Percentiles rank a stretch among this genome's conserved stretches.
Conservation (phyloP, 2,797 vertebrate species). For the Podargus strigoides region DNA sequence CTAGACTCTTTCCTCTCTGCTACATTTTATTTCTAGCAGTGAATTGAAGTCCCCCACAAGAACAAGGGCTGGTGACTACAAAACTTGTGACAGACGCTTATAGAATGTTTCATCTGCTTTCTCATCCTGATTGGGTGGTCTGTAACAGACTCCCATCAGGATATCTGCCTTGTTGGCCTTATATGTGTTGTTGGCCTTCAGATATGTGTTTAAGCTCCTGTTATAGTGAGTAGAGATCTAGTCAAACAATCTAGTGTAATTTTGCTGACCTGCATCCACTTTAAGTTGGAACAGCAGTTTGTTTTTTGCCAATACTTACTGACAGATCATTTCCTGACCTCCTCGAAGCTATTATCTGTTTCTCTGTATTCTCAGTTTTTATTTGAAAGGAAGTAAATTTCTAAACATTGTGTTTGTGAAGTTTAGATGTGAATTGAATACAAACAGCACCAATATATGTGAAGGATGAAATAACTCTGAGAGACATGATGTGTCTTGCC, state of each 20-base stretch:
- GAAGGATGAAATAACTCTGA: not conserved
- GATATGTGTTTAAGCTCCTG: fast-evolving
- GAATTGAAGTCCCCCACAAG: no score
- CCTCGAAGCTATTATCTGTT: not conserved
- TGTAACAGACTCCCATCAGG: no score
- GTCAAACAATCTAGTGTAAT: not conserved
- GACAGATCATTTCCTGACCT: not conserved
- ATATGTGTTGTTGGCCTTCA: no score
- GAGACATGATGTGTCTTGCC: not conserved
- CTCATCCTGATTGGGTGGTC: no score
- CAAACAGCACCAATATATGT: not conserved
- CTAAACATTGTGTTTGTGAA: not conserved
- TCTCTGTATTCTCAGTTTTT: not conserved
- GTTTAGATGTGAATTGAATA: not conserved
- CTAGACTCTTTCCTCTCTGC: no score
- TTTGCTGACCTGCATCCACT: not conserved
- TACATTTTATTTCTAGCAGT: no score
- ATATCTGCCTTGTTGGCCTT: no score
- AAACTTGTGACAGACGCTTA: no score
- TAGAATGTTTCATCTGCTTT: no score
- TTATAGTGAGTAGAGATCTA: not conserved
- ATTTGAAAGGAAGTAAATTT: constrained; percentile 11
- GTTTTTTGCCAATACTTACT: not conserved
- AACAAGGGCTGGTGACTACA: no score
- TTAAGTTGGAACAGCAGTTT: not conserved